Evolutionary conservation across 2,888 invertebrate genomes (phyloP).

Genomic region (Nudaria mundana): DNA sequence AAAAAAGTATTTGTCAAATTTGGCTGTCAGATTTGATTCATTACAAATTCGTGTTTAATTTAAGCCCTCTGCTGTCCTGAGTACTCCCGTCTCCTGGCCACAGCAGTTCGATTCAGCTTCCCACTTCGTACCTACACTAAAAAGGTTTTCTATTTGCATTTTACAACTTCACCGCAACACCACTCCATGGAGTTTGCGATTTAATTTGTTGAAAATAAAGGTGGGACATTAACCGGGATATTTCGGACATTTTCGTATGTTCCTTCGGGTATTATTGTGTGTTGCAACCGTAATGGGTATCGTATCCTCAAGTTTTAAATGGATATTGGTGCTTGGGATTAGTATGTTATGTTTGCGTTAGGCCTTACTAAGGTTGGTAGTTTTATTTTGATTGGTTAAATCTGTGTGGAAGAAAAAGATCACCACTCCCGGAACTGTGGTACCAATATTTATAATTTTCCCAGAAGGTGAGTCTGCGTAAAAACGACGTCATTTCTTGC

Average conservation of each 20-base stretch:
- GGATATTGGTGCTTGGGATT: conserved; percentile 5
- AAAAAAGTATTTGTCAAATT: too few relatives aligned
- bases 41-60: neutral
- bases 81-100: neutral
- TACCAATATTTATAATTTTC: neutral
- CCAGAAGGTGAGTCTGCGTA: too few relatives aligned
- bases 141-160: conserved; percentile 61
- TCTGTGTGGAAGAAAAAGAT: neutral
- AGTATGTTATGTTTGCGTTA: conserved; percentile 4
- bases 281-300: conserved; percentile 3
- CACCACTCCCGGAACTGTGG: too few relatives aligned
- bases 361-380: neutral
- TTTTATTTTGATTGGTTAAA: neutral
- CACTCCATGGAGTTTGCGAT: conserved; percentile 46
- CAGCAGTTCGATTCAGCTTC: conserved; percentile 14
- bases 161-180: conserved; percentile 48
- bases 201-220: conserved; percentile 50
- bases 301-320: conserved; percentile 2
- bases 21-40: neutral
- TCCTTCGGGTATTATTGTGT: conserved; percentile 6
- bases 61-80: neutral
- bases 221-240: conserved; percentile 37
- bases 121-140: conserved; percentile 22
- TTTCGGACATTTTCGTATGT: conserved; percentile 12
- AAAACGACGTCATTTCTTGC: too few relatives aligned